Percentiles rank a stretch among this genome's conserved stretches.
phyloP scores from a whole-genome alignment of 2,797 vertebrate genomes.

The Columba guinea region DNA sequence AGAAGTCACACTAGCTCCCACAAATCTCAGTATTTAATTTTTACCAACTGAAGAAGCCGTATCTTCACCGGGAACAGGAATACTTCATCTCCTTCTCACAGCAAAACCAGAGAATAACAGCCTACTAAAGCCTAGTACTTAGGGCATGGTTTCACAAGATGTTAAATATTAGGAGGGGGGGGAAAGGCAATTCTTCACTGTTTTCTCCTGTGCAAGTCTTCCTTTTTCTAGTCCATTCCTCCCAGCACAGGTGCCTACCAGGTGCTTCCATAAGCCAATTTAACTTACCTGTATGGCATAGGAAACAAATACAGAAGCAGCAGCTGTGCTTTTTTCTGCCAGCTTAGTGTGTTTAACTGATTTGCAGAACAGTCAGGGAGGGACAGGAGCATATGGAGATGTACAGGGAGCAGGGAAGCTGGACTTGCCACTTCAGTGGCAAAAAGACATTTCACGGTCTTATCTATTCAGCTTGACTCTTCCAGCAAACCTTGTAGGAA shows the following conservation, averaged over 20 bases:
- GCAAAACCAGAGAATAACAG: accelerated
- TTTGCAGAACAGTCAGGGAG: background rate
- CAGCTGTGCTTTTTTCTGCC: background rate
- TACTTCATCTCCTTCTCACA: background rate
- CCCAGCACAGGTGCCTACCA: background rate
- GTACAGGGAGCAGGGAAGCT: background rate
- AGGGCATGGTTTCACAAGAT: background rate
- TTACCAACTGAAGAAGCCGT: background rate
- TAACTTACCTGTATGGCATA: background rate
- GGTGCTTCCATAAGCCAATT: background rate
- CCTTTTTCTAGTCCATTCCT: background rate
- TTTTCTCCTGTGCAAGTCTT: background rate
- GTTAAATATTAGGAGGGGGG: background rate
- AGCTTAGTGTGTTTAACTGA: background rate
- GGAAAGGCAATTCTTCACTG: background rate
- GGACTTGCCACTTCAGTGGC: background rate
- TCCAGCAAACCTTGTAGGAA: background rate
- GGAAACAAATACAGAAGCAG: background rate
- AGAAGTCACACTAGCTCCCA: background rate
- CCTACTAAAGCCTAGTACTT: background rate
- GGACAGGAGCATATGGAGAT: background rate
- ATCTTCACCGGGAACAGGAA: background rate
- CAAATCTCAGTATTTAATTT: background rate
- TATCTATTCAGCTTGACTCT: background rate
- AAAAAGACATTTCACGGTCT: background rate